Evolutionary conservation across 2,888 invertebrate species (phyloP).

Genomic region (Ormyrus nitidulus): DNA sequence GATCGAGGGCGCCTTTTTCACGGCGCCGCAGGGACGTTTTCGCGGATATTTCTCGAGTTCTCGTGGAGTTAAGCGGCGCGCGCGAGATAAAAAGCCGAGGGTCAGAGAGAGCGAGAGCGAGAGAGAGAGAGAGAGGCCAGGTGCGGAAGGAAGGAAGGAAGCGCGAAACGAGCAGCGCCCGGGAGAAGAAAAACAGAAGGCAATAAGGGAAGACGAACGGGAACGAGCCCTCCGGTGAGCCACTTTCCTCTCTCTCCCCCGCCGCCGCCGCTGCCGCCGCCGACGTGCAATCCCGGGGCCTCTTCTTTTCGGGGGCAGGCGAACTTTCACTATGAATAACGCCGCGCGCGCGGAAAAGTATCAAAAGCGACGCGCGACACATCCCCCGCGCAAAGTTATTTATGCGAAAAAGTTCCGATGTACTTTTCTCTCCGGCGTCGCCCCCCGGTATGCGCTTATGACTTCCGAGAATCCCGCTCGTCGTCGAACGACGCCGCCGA

Average conservation of each 20-base stretch:
- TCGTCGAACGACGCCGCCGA: constrained; percentile 1
- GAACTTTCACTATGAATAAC: constrained; percentile 49
- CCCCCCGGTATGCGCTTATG: neutral
- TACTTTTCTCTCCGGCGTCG: neutral
- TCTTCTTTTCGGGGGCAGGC: neutral
- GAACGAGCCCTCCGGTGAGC: neutral
- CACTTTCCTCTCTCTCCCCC: neutral
- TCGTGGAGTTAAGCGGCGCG: constrained; percentile 14
- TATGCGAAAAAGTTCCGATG: constrained; percentile 42
- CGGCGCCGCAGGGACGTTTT: constrained; percentile 37
- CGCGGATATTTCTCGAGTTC: constrained; percentile 44
- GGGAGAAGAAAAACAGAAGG: constrained; percentile 47
- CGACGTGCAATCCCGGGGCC: constrained; percentile 9
- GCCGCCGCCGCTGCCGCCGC: no score
- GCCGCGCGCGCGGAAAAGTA: constrained; percentile 12
- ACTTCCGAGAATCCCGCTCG: constrained; percentile 24
- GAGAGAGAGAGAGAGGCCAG: neutral
- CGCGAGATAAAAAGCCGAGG: constrained; percentile 34
- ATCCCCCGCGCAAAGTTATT: constrained; percentile 18
- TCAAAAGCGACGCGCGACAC: constrained; percentile 1
- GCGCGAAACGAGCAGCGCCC: constrained; percentile 43
- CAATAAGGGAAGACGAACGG: constrained; percentile 51
- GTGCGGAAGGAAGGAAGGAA: constrained; percentile 35
- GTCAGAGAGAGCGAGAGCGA: neutral
- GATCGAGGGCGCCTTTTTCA: constrained; percentile 33